Evolutionary conservation across 1,140 invertebrate species (phyloP).

Genomic region (Vanessa atalanta): DNA sequence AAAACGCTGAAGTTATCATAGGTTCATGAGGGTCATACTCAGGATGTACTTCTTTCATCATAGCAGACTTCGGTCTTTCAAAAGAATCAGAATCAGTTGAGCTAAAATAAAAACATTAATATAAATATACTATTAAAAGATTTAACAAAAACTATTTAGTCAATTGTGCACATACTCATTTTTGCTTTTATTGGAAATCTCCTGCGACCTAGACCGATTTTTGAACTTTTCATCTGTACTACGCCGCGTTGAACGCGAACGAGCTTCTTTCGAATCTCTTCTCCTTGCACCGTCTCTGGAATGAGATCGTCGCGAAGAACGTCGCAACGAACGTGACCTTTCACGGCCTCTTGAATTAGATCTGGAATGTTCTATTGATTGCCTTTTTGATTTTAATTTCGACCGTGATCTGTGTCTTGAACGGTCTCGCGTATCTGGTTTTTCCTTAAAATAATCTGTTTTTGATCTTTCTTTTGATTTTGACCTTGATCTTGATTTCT

Average conservation of each 20-base stretch:
- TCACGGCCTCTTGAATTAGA: conserved; percentile 56
- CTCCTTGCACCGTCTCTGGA: conserved; percentile 47
- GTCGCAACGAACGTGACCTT: conserved; percentile 45
- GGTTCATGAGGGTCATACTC: conserved; percentile 77
- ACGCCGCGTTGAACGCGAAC: conserved; percentile 54
- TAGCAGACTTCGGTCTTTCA: conserved; percentile 73
- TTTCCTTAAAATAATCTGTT: conserved; percentile 54
- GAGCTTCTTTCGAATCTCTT: conserved; percentile 31
- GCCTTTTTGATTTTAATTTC: conserved; percentile 54
- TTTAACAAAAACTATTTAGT: background rate
- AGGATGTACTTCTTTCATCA: conserved; percentile 70
- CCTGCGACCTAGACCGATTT: conserved; percentile 68
- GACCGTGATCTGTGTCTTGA: conserved; percentile 60
- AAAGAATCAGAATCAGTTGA: conserved; percentile 74
- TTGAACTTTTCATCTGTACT: conserved; percentile 59
- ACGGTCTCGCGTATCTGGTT: conserved; percentile 52
- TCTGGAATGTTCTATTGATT: conserved; percentile 60
- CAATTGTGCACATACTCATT: conserved; percentile 61
- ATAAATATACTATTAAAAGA: conserved; percentile 2
- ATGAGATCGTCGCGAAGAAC: conserved; percentile 42
- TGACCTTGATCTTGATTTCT: conserved; percentile 54
- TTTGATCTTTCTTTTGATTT: conserved; percentile 59
- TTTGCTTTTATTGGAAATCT: conserved; percentile 61
- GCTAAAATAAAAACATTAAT: conserved; percentile 44
- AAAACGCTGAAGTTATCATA: conserved; percentile 76